Evolutionary conservation across 2,797 vertebrate species (phyloP), one percentile per base, ranked within the genome.

Genomic region (Typhlichthys subterraneus): DNA sequence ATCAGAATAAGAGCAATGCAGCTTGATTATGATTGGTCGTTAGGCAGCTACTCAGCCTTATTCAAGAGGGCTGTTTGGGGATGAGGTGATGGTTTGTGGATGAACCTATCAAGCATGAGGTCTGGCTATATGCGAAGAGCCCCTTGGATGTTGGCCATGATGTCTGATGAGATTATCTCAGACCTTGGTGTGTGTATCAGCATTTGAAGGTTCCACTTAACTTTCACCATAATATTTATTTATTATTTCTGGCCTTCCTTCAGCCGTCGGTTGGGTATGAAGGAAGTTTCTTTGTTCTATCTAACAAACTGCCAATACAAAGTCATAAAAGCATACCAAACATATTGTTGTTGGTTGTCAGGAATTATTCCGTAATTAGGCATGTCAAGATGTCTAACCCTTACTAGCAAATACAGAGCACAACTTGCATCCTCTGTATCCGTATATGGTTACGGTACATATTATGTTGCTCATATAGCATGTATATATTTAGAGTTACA

Each of bases 1-100:
- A 72, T 82, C 72, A 83, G 64, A 57, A 56, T 31, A 67, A 78
- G 70, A 72, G 63, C 53, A 19, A 52, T 65, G 72, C 67, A 31
- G 51, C 57, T 46, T 84, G 79, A 87, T 87, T 88, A 70, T 71
- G 70, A 55, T 63, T 69, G 54, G 63, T 77, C 38, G 17, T 83
- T 77, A 75, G 46, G 68, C 51, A 57, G 63, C 63, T 55, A 63
- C 64, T 77, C 63, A 63, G 59, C 17, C 19, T 9, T 13, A 52
- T 70, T 82, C 47, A 69, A 77, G 70, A 59, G 69, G 33, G 45
- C 5, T 29, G 23, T 29, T 45, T 0, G 11, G 8, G 33, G 15
- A 4, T 17, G 55, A 57, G 5, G 8, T 17, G 14, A 47, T 13
- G 45, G 45, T 13, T 13, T 47, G 9, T 13, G n/a, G 33, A 45